Percentiles rank a stretch among this genome's conserved stretches.
phyloP scores from a whole-genome alignment of 1,140 invertebrate genomes.

The Pectinophora gossypiella region DNA sequence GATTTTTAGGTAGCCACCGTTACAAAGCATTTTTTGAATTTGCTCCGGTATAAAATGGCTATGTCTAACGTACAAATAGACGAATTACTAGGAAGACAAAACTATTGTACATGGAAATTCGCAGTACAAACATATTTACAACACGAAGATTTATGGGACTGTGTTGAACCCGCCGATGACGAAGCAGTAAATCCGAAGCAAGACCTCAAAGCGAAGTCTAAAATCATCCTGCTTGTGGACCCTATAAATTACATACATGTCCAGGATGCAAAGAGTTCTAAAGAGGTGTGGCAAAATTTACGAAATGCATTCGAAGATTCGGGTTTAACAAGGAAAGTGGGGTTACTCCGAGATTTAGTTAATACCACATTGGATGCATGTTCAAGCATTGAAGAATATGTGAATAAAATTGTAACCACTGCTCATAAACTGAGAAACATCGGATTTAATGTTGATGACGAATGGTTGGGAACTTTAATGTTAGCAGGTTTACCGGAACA shows the following conservation, averaged over 20 bases:
- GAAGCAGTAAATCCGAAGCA: neutral
- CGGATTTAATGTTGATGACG: slow-evolving; percentile 28
- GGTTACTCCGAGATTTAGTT: slow-evolving; percentile 22
- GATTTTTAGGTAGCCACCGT: too few species aligned
- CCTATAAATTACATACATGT: too few species aligned
- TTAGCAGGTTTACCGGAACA: too few species aligned
- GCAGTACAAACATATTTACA: neutral
- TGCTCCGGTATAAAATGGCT: too few species aligned
- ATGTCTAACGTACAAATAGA: too few species aligned
- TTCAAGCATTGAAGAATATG: too few species aligned
- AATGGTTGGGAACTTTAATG: too few species aligned
- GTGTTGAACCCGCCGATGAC: neutral
- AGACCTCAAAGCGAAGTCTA: too few species aligned
- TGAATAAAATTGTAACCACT: slow-evolving; percentile 33
- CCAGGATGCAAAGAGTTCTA: slow-evolving; percentile 17
- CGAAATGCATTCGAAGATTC: slow-evolving; percentile 28
- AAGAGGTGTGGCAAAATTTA: slow-evolving; percentile 33
- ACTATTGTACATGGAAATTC: neutral
- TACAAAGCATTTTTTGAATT: too few species aligned
- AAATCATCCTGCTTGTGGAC: too few species aligned
- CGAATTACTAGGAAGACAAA: neutral
- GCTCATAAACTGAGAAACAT: slow-evolving; percentile 33
- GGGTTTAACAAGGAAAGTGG: slow-evolving; percentile 30
- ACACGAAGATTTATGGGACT: too few species aligned
- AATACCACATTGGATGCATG: slow-evolving; percentile 24